Evolutionary conservation across 2,888 invertebrate genomes (phyloP), one percentile per base, ranked within the genome.

Genomic region (Caenorhabditis drosophilae): DNA sequence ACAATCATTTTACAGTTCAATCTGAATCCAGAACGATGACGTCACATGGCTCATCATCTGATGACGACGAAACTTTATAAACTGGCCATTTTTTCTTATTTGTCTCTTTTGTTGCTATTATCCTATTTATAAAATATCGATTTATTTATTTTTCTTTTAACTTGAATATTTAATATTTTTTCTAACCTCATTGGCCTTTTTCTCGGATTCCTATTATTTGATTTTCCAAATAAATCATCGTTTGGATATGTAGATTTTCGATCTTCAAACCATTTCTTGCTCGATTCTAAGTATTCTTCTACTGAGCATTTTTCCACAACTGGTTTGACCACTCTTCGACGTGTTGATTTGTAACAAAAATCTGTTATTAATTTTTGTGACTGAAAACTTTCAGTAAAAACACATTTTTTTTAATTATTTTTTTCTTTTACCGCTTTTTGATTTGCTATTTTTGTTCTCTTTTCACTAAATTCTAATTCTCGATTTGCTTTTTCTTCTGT

Each of bases 301-400:
- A 27, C 18, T 31, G 27, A 31, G 25, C 45, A 45, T 25, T 27
- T 4, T 45, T 45, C 31, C 9, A 45, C 45, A n/a, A 45, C 45
- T 11, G 45, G 45, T 31, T n/a, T n/a, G n/a, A n/a, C 23, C n/a
- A 31, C 16, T 27, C 38, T 38, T 45, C 6, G 45, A 26, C n/a
- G 48, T 23, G 54, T 23, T 23, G 12, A 42, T 2, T 18, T 22
- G 9, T 20, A 18, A 23, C 68, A 69, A 50, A 61, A 64, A 18
- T 67, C 50, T 4, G 55, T 49, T 1, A 70, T 55, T 6, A 34
- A 18, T 2, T 63, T 47, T 23, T 70, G 70, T 4, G 42, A 27
- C 67, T 68, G 51, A 20, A 60, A 56, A 27, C n/a, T 40, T 40
- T 40, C 36, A 36, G 15, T 15, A 15, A 4, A 15, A n/a, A 36